A percentile compares a stretch with the other conserved stretches of the same genome.
These are phyloP conservation scores for Plebejus anna DNA, from an alignment of 2,888 invertebrate genomes.

Conservation along the genomic window DNA sequence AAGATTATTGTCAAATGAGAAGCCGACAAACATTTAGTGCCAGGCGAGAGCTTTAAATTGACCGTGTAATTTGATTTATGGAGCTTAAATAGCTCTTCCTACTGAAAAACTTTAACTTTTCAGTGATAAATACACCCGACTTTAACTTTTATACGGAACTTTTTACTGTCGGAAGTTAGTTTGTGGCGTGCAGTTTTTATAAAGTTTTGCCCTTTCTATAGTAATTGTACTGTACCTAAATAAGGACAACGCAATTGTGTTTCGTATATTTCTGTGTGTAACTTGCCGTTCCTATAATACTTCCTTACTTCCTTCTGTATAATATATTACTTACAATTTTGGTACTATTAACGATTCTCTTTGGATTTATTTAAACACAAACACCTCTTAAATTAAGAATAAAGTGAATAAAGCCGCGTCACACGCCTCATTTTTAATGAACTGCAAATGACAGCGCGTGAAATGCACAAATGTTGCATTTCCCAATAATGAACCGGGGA, in stretches of 20 bases:
- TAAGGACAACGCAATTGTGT: neutral
- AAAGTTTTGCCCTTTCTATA: neutral
- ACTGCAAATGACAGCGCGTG: constrained; percentile 70
- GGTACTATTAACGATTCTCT: neutral
- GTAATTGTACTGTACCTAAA: neutral
- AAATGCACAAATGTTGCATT: constrained; percentile 75
- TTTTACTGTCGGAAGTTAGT: constrained; percentile 33
- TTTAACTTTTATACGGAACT: constrained; percentile 29
- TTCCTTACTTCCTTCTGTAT: too few species aligned
- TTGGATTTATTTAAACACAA: neutral
- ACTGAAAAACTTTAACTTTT: constrained; percentile 25
- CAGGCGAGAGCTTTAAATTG: constrained; percentile 60
- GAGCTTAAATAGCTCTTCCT: constrained; percentile 33
- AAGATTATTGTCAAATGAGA: constrained; percentile 21
- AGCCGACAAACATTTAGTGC: constrained; percentile 53
- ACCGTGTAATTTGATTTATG: constrained; percentile 48
- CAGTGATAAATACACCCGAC: constrained; percentile 21
- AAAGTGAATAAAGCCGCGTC: constrained; percentile 36
- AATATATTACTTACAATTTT: neutral
- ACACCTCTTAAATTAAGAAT: constrained; percentile 14
- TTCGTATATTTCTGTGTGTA: too few species aligned
- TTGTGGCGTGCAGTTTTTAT: neutral
- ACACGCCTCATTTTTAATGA: constrained; percentile 61
- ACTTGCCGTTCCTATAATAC: too few species aligned
- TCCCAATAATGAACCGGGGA: constrained; percentile 76